Evolutionary conservation across 2,888 invertebrate species (phyloP).

Genomic region (Ormyrus nitidulus): DNA sequence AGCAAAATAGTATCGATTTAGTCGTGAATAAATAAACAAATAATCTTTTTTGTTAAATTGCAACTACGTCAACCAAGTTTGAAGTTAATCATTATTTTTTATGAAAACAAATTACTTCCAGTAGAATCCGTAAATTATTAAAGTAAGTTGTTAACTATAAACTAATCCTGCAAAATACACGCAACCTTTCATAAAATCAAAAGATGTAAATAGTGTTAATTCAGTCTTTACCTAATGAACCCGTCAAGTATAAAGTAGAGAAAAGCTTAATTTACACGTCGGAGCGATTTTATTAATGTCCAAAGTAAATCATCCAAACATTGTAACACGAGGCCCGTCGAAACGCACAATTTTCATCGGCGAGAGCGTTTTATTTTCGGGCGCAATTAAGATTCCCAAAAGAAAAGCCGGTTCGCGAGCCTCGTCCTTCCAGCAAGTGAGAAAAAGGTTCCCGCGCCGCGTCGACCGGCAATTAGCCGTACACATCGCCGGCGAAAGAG

Average conservation of each 20-base stretch:
- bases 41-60: no score
- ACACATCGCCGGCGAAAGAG: conserved; percentile 34
- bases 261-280: not conserved
- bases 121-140: no score
- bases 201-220: not conserved
- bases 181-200: not conserved
- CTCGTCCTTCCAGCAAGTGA: not conserved
- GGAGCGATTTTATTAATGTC: conserved; percentile 1
- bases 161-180: no score
- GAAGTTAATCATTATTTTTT: no score
- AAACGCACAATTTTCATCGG: not conserved
- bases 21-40: no score
- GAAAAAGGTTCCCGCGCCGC: conserved; percentile 10
- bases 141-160: no score
- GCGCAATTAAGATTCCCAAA: not conserved
- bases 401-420: not conserved
- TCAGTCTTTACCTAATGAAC: conserved; percentile 8
- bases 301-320: conserved; percentile 3
- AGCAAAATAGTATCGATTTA: no score
- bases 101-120: no score
- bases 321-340: not conserved
- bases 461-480: conserved; percentile 24
- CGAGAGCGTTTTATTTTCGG: no score
- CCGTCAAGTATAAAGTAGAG: conserved; percentile 9
- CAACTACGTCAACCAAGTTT: no score